Percentiles rank a stretch among this genome's conserved stretches.
These are phyloP conservation scores for Paracanthobrama guichenoti DNA, from an alignment of 2,113 vertebrate species.

Conservation along the genomic window DNA sequence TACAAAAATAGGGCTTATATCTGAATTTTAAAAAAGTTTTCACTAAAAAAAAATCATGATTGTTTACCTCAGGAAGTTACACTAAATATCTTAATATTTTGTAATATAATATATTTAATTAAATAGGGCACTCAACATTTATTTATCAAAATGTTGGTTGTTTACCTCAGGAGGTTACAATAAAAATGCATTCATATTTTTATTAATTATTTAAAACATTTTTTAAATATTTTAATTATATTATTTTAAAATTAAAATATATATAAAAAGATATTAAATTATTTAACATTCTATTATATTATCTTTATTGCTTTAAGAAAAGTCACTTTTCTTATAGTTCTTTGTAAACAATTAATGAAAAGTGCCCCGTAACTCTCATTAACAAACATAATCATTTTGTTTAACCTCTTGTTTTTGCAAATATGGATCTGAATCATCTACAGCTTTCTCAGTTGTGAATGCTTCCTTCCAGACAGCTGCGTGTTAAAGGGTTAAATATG, in stretches of 20 bases:
- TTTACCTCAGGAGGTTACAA: neutral
- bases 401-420: neutral
- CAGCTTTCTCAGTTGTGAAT: neutral
- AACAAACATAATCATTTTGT: neutral
- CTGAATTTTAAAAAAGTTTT: neutral
- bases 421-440: neutral
- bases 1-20: neutral
- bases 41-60: neutral
- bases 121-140: neutral
- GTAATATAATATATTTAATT: too few species aligned
- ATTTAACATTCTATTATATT: neutral
- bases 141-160: neutral
- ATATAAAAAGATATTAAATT: neutral
- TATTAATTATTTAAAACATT: neutral
- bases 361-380: neutral
- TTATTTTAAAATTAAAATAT: too few species aligned
- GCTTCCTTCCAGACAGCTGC: neutral
- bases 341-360: neutral
- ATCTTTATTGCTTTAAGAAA: neutral
- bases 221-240: neutral
- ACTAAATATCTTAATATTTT: neutral
- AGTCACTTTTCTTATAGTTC: neutral
- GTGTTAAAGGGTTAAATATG: slow-evolving; percentile 42
- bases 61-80: neutral
- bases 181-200: neutral